Percentiles rank a stretch among this genome's conserved stretches.
phyloP scores from a whole-genome alignment of 2,888 invertebrate genomes.

The Colletes collaris region DNA sequence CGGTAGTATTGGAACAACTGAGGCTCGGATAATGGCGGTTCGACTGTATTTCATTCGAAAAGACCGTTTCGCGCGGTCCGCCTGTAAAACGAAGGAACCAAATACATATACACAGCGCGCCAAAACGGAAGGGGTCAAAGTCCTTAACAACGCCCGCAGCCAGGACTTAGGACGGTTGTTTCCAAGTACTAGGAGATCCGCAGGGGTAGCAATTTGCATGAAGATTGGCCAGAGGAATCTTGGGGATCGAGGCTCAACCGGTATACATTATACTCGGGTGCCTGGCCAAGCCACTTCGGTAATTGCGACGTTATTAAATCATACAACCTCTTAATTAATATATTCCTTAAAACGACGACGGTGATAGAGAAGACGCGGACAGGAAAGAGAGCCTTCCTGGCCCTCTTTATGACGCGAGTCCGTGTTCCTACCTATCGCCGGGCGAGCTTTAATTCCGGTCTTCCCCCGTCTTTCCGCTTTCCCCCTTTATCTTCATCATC shows the following conservation, averaged over 20 bases:
- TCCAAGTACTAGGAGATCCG: constrained; percentile 34
- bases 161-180: constrained; percentile 31
- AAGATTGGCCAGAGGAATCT: constrained; percentile 49
- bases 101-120: not conserved
- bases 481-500: constrained; percentile 44
- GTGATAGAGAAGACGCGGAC: constrained; percentile 45
- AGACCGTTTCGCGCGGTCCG: not conserved
- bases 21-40: no score
- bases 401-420: constrained; percentile 31
- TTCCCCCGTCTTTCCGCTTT: constrained; percentile 10
- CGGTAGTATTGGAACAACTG: no score
- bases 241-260: constrained; percentile 21
- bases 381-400: constrained; percentile 27
- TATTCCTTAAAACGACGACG: constrained; percentile 55
- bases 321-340: constrained; percentile 69
- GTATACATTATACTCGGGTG: constrained; percentile 26
- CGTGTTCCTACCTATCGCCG: constrained; percentile 21
- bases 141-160: constrained; percentile 8
- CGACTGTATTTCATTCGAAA: not conserved
- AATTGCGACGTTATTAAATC: constrained; percentile 69
- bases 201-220: constrained; percentile 58
- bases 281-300: constrained; percentile 47
- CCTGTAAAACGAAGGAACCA: not conserved
- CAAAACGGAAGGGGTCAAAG: constrained; percentile 12
- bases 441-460: constrained; percentile 62